These are phyloP conservation scores for Chromoteleia sp. DNA, from an alignment of 2,888 invertebrate genomes.

Conservation along the genomic window DNA sequence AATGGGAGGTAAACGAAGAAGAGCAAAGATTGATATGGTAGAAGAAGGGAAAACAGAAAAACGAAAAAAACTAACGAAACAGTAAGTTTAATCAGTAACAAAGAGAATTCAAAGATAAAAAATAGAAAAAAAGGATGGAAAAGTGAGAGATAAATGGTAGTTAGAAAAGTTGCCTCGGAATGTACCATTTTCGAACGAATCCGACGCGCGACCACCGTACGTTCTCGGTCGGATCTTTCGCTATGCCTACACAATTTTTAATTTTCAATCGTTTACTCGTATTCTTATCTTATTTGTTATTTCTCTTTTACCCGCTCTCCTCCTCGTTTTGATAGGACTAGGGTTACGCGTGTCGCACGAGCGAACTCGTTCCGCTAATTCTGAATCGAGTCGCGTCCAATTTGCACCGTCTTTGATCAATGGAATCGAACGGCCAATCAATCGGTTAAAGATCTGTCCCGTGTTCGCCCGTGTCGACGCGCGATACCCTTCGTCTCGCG, in stretches of 20 bases:
- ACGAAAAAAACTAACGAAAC: constrained; percentile 78
- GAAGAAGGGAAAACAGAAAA: constrained; percentile 32
- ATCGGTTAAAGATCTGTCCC: not conserved
- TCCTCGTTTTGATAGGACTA: constrained; percentile 45
- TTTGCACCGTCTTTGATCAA: no score
- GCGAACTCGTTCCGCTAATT: constrained; percentile 21
- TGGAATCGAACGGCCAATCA: no score
- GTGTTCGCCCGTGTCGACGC: constrained; percentile 35
- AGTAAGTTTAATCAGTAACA: constrained; percentile 80
- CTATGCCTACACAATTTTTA: constrained; percentile 34
- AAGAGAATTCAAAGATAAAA: constrained; percentile 79
- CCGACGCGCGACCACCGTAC: constrained; percentile 3
- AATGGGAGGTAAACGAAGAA: no score
- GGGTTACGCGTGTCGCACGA: constrained; percentile 35
- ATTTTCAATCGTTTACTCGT: not conserved
- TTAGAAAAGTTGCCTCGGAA: constrained; percentile 71
- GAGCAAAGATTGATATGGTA: constrained; percentile 63
- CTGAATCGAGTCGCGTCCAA: no score
- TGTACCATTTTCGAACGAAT: constrained; percentile 62
- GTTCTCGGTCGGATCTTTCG: constrained; percentile 16
- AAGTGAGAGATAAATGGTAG: constrained; percentile 62
- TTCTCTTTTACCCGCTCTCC: no score
- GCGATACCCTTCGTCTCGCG: constrained; percentile 39
- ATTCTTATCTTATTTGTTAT: not conserved
- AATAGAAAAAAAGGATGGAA: no score